phyloP scores from a whole-genome alignment of 2,888 invertebrate genomes.

The Xanthia togata region DNA sequence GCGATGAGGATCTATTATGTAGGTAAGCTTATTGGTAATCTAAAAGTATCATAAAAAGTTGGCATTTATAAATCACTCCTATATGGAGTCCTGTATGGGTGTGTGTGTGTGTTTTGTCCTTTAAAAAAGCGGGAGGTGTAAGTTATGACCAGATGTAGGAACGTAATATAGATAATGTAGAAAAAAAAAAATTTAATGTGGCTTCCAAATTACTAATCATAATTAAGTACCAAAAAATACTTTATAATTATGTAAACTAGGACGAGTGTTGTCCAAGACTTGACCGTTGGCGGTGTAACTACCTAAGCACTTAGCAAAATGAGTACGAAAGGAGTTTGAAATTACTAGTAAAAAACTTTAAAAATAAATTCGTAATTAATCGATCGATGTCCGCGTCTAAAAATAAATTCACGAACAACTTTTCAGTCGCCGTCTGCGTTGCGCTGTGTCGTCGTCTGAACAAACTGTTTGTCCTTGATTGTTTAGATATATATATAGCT shows the following conservation, averaged over 20 bases:
- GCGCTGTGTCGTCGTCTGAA: conserved; percentile 43
- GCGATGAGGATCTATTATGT: not conserved
- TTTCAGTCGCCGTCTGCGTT: not conserved
- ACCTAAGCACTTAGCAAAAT: not conserved
- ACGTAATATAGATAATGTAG: no score
- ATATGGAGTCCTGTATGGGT: no score
- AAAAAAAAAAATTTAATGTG: no score
- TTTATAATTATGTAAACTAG: no score
- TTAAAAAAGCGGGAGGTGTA: not conserved
- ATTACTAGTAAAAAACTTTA: not conserved
- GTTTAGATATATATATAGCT: conserved; percentile 40
- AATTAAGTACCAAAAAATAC: not conserved
- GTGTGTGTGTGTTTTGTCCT: not conserved
- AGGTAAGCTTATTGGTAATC: not conserved
- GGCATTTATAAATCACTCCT: not conserved
- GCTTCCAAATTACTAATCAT: no score
- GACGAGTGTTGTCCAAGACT: not conserved
- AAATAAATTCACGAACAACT: not conserved
- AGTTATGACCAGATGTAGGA: not conserved
- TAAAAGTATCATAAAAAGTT: not conserved
- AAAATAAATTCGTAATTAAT: not conserved
- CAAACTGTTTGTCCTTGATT: conserved; percentile 45
- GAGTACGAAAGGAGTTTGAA: not conserved
- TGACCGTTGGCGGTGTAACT: not conserved
- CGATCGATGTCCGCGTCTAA: not conserved